These are phyloP conservation scores for Philopotamus ludificatus DNA, from an alignment of 1,140 invertebrate species.

Conservation along the genomic window DNA sequence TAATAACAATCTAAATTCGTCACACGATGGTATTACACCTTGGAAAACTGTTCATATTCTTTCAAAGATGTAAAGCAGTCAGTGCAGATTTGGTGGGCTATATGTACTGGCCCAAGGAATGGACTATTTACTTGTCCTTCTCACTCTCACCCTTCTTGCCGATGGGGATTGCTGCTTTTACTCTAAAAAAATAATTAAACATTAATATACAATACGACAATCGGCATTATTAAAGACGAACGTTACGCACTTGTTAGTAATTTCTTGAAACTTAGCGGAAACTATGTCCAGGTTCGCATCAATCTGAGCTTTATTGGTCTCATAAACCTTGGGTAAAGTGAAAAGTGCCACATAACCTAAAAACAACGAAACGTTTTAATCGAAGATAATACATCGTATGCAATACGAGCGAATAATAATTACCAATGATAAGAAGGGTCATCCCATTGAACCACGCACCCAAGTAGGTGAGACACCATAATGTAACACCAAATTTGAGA, in stretches of 20 bases:
- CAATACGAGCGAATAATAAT: conserved; percentile 45
- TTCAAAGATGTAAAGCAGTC: conserved; percentile 29
- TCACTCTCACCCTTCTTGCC: conserved; percentile 81
- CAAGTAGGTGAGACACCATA: conserved; percentile 95
- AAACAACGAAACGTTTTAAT: conserved; percentile 44
- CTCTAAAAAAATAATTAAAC: conserved; percentile 60
- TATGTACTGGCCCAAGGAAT: conserved; percentile 19
- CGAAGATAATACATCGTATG: not conserved
- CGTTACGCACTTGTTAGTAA: conserved; percentile 81
- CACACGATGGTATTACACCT: conserved; percentile 34
- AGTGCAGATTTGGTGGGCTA: conserved; percentile 15
- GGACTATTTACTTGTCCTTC: conserved; percentile 75
- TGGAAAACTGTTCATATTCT: conserved; percentile 32
- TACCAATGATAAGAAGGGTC: conserved; percentile 92
- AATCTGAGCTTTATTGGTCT: conserved; percentile 96
- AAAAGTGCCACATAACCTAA: conserved; percentile 89
- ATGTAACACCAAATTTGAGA: conserved; percentile 86
- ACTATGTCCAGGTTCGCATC: conserved; percentile 90
- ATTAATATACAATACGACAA: not conserved
- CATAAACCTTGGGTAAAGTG: conserved; percentile 95
- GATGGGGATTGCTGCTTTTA: conserved; percentile 86
- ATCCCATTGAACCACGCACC: conserved; percentile 98
- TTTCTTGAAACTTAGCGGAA: conserved; percentile 83
- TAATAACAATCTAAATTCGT: conserved; percentile 34
- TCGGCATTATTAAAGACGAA: not conserved